Evolutionary conservation across 2,797 vertebrate species (phyloP).

Genomic region (Urocyon cinereoargenteus): DNA sequence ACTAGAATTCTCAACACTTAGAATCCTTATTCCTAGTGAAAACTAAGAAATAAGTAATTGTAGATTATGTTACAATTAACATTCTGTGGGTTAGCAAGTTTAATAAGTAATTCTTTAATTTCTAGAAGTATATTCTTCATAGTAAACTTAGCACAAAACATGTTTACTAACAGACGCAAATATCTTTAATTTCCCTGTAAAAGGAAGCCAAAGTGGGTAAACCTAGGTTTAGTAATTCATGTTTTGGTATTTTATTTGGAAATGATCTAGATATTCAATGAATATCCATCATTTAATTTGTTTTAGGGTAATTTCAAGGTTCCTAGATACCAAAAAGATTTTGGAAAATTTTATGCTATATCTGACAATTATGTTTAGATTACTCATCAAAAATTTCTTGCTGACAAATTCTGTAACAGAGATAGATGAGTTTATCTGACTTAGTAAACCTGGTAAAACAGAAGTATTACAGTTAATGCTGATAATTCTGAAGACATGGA

Average conservation of each 20-base stretch:
- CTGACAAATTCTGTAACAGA: background rate
- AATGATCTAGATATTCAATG: background rate
- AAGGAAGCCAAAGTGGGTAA: background rate
- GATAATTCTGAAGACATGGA: background rate
- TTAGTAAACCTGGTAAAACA: background rate
- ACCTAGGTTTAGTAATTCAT: background rate
- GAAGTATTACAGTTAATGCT: background rate
- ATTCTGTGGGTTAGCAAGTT: background rate
- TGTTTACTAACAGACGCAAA: background rate
- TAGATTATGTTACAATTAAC: background rate
- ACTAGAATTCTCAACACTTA: background rate
- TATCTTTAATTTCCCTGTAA: background rate
- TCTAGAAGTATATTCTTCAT: background rate
- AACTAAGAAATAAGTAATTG: background rate
- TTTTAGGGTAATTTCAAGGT: background rate
- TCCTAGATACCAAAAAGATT: background rate
- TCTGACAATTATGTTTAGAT: background rate
- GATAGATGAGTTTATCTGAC: background rate
- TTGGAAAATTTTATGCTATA: background rate
- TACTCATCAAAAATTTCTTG: background rate
- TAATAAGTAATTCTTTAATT: background rate
- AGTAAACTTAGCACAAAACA: background rate
- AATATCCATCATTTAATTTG: background rate
- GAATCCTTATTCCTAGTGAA: background rate
- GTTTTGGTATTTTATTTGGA: background rate